Conservation (phyloP, 2,113 vertebrate genomes). For the Campylomormyrus numenius region DNA sequence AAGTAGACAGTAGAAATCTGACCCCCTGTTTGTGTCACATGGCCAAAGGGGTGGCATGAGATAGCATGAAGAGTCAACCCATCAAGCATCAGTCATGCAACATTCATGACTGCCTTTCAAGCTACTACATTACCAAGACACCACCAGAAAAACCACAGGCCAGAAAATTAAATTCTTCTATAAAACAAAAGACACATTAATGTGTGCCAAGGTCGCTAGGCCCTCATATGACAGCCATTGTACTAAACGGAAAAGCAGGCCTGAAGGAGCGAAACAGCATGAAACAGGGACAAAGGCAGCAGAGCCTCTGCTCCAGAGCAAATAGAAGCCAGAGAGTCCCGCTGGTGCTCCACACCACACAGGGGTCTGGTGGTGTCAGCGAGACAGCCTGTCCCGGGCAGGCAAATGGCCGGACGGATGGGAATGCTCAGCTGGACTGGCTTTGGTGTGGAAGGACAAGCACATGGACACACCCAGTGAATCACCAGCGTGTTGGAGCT, state of each 20-base stretch:
- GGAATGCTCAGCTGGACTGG: too few relatives aligned
- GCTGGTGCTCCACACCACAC: background rate
- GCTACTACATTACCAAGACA: background rate
- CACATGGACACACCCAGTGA: background rate
- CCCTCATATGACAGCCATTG: background rate
- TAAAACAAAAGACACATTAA: background rate
- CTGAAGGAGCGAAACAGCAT: background rate
- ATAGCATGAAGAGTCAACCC: background rate
- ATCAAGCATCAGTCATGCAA: background rate
- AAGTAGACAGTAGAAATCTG: background rate
- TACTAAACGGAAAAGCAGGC: background rate
- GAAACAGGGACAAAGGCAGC: background rate
- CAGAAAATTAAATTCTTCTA: background rate
- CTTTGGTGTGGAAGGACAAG: background rate
- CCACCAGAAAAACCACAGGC: background rate
- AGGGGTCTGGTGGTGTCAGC: background rate
- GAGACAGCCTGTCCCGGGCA: background rate
- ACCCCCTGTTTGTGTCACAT: background rate
- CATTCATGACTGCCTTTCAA: background rate
- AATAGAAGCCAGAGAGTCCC: background rate
- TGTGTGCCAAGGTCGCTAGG: background rate
- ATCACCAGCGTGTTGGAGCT: background rate
- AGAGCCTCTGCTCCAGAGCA: background rate
- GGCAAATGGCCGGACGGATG: background rate
- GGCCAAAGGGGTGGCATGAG: background rate